Evolutionary conservation across 2,113 vertebrate species (phyloP).

Genomic region (Dicrurus megarhynchus): DNA sequence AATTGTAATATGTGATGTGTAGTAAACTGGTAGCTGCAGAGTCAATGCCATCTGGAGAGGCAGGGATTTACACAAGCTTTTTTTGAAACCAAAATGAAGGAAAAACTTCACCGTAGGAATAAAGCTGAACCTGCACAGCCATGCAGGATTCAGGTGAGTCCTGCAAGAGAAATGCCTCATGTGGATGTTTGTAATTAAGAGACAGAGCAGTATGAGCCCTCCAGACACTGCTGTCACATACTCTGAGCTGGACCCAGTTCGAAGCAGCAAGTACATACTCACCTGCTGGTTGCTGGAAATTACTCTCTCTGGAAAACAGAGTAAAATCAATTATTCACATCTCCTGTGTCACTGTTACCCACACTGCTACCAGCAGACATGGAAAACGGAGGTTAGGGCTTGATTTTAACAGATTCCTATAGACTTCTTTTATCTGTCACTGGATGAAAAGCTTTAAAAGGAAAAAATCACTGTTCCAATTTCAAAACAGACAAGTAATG

Average conservation of each 20-base stretch:
- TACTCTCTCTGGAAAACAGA: constrained; percentile 45
- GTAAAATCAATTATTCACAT: constrained; percentile 72
- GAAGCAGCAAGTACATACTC: constrained; percentile 45
- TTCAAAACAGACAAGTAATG: neutral
- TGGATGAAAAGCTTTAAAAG: neutral
- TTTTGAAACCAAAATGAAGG: neutral
- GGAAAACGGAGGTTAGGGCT: constrained; percentile 17
- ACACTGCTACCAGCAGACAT: constrained; percentile 1
- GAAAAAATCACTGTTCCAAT: constrained; percentile 13
- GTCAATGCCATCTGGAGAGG: neutral
- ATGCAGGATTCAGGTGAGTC: neutral
- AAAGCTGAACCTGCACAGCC: neutral
- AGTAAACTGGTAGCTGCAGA: neutral
- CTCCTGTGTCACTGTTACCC: constrained; percentile 26
- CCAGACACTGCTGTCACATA: constrained; percentile 31
- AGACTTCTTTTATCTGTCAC: neutral
- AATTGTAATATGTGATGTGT: neutral
- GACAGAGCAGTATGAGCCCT: neutral
- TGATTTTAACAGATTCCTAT: constrained; percentile 43
- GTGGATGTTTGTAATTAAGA: constrained; percentile 51
- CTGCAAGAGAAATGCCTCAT: constrained; percentile 8
- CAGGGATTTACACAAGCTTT: neutral
- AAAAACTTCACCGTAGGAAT: neutral
- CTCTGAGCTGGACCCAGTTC: constrained; percentile 20
- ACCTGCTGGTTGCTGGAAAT: constrained; percentile 70